These are phyloP conservation scores for Drosophila sordidula DNA, from an alignment of 2,888 invertebrate genomes.

Conservation along the genomic window DNA sequence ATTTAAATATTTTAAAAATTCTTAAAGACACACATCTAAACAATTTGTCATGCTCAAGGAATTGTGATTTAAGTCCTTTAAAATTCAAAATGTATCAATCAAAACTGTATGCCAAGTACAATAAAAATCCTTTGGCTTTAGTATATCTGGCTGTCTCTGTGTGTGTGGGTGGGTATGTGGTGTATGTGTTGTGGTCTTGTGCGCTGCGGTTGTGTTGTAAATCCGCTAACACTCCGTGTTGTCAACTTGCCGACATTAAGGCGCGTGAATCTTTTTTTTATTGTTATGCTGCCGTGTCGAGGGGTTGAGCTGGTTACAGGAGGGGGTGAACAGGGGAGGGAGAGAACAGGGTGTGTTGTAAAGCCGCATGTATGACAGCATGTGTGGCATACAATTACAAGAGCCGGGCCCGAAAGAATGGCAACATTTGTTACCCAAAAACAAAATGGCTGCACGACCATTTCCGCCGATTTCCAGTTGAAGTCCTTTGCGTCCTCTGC, in stretches of 20 bases:
- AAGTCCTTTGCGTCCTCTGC: slow-evolving; percentile 38
- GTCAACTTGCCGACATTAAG: slow-evolving; percentile 79
- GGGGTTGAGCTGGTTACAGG: slow-evolving; percentile 23
- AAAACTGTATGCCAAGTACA: slow-evolving; percentile 59
- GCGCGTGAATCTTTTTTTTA: slow-evolving; percentile 76
- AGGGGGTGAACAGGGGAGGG: not conserved
- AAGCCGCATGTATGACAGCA: slow-evolving; percentile 66
- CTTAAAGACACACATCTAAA: slow-evolving; percentile 8
- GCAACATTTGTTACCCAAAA: slow-evolving; percentile 67
- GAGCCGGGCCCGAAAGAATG: slow-evolving; percentile 39
- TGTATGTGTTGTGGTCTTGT: slow-evolving; percentile 30
- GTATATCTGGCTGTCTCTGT: slow-evolving; percentile 4
- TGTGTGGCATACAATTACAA: slow-evolving; percentile 73
- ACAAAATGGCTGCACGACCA: slow-evolving; percentile 71
- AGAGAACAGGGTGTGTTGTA: slow-evolving; percentile 33
- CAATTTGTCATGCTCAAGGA: slow-evolving; percentile 71
- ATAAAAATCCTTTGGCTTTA: slow-evolving; percentile 62
- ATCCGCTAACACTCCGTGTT: slow-evolving; percentile 77
- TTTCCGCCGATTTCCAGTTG: slow-evolving; percentile 69
- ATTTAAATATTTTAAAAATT: slow-evolving; percentile 8
- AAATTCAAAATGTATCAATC: slow-evolving; percentile 74
- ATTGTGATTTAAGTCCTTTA: slow-evolving; percentile 49
- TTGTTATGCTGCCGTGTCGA: slow-evolving; percentile 66
- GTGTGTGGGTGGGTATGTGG: slow-evolving; percentile 3
- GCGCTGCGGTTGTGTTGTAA: slow-evolving; percentile 45